Evolutionary conservation across 2,113 vertebrate species (phyloP).

Genomic region (Narcine bancroftii): DNA sequence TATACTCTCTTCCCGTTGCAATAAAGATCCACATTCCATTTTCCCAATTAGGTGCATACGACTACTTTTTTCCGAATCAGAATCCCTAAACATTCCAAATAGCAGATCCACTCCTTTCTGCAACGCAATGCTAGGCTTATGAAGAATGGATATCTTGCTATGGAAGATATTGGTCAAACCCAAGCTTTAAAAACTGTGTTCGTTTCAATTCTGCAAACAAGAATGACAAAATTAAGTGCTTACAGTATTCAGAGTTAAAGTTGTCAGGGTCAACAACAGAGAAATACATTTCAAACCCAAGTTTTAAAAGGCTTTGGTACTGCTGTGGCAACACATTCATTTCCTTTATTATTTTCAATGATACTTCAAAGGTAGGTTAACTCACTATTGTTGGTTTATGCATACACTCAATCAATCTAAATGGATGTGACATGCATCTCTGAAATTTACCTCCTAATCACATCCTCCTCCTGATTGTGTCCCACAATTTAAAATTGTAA

Average conservation of each 20-base stretch:
- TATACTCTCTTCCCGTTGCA: no score
- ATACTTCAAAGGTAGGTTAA: background rate
- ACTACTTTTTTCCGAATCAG: background rate
- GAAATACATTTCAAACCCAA: background rate
- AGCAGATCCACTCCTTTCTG: background rate
- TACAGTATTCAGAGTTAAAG: background rate
- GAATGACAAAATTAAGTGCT: background rate
- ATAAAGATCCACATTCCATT: no score
- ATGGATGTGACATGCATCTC: background rate
- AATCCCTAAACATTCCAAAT: no score
- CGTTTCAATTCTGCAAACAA: background rate
- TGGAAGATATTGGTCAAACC: no score
- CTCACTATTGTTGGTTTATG: background rate
- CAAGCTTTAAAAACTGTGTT: background rate
- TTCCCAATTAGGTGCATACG: background rate
- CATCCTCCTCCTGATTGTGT: background rate
- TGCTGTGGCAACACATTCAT: background rate
- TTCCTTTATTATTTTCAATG: background rate
- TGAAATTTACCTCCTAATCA: background rate
- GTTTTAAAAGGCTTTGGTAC: background rate
- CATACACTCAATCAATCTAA: background rate
- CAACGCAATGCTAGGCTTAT: background rate
- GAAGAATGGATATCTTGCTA: no score
- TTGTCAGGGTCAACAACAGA: background rate
- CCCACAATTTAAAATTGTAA: background rate